Conservation (phyloP, 1,140 invertebrate species). For the Papilio helenus region DNA sequence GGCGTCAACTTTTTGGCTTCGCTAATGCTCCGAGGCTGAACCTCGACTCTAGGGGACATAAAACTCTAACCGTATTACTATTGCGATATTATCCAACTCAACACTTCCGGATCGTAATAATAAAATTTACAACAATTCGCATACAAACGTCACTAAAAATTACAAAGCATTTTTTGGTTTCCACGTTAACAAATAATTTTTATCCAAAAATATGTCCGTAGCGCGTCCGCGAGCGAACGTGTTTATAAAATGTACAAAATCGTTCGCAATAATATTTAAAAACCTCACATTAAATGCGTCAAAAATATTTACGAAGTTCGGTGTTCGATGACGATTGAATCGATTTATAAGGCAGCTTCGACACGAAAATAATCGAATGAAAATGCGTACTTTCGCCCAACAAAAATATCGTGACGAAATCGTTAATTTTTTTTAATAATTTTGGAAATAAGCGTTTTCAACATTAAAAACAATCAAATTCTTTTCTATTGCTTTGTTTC, state of each 20-base stretch:
- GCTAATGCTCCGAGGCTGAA: constrained; percentile 47
- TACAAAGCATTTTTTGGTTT: constrained; percentile 76
- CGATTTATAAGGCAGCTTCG: constrained; percentile 51
- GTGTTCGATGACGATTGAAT: constrained; percentile 45
- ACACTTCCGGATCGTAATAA: not conserved
- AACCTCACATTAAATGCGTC: constrained; percentile 50
- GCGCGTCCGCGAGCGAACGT: constrained; percentile 16
- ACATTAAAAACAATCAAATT: constrained; percentile 10
- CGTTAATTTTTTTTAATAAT: not conserved
- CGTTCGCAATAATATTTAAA: constrained; percentile 32
- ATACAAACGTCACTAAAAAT: constrained; percentile 57
- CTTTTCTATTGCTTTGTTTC: not conserved
- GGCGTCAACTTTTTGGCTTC: constrained; percentile 76
- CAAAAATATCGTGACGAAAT: not conserved
- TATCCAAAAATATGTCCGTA: constrained; percentile 64
- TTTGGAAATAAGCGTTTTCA: not conserved
- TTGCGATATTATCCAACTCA: not conserved
- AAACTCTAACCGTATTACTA: not conserved
- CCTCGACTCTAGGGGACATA: not conserved
- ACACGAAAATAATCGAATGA: constrained; percentile 41
- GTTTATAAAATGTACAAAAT: constrained; percentile 38
- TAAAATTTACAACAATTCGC: constrained; percentile 18
- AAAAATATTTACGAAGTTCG: constrained; percentile 45
- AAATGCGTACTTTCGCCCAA: not conserved
- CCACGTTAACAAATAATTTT: constrained; percentile 67